Percentiles rank a stretch among this genome's conserved stretches.
phyloP scores from a whole-genome alignment of 2,888 invertebrate genomes.

The Cantharis rufa region DNA sequence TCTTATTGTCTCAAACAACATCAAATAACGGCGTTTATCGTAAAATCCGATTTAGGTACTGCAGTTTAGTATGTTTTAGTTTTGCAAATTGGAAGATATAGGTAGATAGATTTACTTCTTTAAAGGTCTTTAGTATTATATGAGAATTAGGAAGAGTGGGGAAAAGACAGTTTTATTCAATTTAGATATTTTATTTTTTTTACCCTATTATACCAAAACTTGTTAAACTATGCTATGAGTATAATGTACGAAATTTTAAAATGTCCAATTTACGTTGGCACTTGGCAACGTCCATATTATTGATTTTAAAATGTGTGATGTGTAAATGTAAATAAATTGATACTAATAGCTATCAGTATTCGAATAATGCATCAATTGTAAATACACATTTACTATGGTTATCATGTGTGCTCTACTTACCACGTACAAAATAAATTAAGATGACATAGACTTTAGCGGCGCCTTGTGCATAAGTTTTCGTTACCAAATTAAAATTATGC shows the following conservation, averaged over 20 bases:
- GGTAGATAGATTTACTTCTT: not conserved
- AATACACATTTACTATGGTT: not conserved
- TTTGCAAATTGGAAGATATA: not conserved
- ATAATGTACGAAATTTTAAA: too few species aligned
- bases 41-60: not conserved
- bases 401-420: conserved; percentile 17
- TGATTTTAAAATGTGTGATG: not conserved
- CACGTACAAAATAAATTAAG: conserved; percentile 13
- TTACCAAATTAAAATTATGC: not conserved
- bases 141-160: not conserved
- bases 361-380: conserved; percentile 17
- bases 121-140: not conserved
- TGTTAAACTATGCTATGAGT: too few species aligned
- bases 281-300: not conserved
- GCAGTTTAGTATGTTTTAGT: not conserved
- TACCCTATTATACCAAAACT: too few species aligned
- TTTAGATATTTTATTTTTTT: not conserved
- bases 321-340: conserved; percentile 2
- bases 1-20: conserved; percentile 28
- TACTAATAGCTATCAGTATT: conserved; percentile 12
- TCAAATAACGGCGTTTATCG: conserved; percentile 4
- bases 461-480: conserved; percentile 1
- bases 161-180: not conserved
- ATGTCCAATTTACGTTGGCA: too few species aligned
- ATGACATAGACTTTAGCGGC: conserved; percentile 1